Evolutionary conservation across 2,113 vertebrate genomes (phyloP).

Genomic region (Azemiops feae): DNA sequence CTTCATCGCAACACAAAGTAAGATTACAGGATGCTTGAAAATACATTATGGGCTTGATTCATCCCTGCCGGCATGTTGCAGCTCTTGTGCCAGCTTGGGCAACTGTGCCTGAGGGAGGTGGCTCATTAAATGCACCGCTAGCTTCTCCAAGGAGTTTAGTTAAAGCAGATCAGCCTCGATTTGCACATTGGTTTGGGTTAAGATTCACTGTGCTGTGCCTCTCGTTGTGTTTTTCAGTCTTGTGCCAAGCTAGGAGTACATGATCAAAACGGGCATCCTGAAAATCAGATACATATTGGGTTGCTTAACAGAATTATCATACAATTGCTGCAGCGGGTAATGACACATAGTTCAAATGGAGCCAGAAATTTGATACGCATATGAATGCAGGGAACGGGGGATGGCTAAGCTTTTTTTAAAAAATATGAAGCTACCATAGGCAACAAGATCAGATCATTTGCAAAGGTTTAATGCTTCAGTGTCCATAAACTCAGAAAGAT

Average conservation of each 20-base stretch:
- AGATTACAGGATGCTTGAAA: not conserved
- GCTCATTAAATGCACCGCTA: constrained; percentile 23
- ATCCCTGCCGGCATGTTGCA: constrained; percentile 7
- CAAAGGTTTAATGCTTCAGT: not conserved
- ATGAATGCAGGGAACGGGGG: not conserved
- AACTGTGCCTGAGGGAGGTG: constrained; percentile 19
- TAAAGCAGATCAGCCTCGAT: not conserved
- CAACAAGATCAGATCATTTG: not conserved
- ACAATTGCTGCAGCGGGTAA: not conserved
- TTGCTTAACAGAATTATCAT: not conserved
- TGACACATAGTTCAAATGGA: not conserved
- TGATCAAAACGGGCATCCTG: not conserved
- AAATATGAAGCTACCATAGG: not conserved
- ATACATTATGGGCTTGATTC: constrained; percentile 7
- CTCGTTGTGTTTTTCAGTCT: not conserved
- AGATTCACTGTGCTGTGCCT: not conserved
- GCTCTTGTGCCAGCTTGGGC: constrained; percentile 23
- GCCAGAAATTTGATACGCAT: not conserved
- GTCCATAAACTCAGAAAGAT: not conserved
- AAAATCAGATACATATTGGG: not conserved
- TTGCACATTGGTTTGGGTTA: not conserved
- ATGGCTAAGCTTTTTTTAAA: not conserved
- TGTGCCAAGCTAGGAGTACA: not conserved
- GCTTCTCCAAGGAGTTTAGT: constrained; percentile 14
- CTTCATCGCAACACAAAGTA: constrained; percentile 27